Evolutionary conservation across 1,140 invertebrate genomes (phyloP).

Genomic region (Trichogramma pretiosum): DNA sequence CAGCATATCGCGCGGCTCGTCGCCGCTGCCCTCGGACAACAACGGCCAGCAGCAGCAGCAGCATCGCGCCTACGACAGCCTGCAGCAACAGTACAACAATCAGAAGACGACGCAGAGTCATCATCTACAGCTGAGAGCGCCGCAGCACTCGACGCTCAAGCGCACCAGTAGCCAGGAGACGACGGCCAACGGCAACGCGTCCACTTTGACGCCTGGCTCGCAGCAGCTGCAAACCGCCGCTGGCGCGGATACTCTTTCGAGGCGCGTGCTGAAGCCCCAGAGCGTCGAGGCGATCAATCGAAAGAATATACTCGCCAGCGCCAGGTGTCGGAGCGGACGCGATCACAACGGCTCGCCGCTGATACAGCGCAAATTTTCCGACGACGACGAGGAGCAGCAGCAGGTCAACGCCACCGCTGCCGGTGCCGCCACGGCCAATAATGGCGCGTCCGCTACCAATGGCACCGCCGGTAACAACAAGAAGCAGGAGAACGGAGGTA

Average conservation of each 20-base stretch:
- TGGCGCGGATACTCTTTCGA: slow-evolving; percentile 40
- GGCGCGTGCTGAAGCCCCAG: slow-evolving; percentile 63
- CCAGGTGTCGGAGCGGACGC: slow-evolving; percentile 70
- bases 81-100: background rate
- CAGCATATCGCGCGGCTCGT: slow-evolving; percentile 59
- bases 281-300: slow-evolving; percentile 74
- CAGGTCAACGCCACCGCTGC: slow-evolving; percentile 31
- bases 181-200: slow-evolving; percentile 33
- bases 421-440: background rate
- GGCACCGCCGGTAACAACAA: slow-evolving; percentile 37
- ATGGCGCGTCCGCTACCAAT: too few species aligned
- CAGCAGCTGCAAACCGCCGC: slow-evolving; percentile 39
- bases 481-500: slow-evolving; percentile 27
- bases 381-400: slow-evolving; percentile 39
- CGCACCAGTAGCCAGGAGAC: background rate
- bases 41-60: slow-evolving; percentile 19
- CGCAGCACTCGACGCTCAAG: background rate
- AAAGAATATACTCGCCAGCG: slow-evolving; percentile 79
- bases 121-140: slow-evolving; percentile 35
- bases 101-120: slow-evolving; percentile 47
- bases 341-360: slow-evolving; percentile 59
- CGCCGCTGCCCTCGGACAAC: slow-evolving; percentile 45
- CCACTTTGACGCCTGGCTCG: slow-evolving; percentile 58
- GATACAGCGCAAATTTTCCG: slow-evolving; percentile 56
- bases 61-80: slow-evolving; percentile 34